A percentile compares a stretch with the other conserved stretches of the same genome.
phyloP scores from a whole-genome alignment of 2,888 invertebrate genomes.

The Abscondita cerata region DNA sequence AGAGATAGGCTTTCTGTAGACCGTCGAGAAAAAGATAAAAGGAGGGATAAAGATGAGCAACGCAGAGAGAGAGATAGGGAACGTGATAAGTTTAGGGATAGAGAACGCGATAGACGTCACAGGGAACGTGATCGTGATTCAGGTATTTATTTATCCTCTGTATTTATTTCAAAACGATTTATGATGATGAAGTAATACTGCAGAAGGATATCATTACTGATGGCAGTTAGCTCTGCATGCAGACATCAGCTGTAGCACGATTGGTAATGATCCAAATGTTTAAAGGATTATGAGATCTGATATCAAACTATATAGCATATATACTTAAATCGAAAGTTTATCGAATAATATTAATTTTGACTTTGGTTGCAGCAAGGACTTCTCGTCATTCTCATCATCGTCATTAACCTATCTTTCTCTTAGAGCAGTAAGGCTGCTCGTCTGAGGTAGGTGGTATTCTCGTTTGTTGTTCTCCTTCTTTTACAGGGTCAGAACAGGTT shows the following conservation, averaged over 20 bases:
- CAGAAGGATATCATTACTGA: no score
- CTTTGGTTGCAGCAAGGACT: conserved; percentile 30
- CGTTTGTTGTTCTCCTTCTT: conserved; percentile 41
- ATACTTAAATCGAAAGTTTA: no score
- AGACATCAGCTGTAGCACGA: no score
- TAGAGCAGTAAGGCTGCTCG: conserved; percentile 57
- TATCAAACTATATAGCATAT: no score
- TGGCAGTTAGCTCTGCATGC: no score
- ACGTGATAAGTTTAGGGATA: conserved; percentile 38
- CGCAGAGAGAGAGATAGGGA: conserved; percentile 49
- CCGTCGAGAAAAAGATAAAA: conserved; percentile 33
- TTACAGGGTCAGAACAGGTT: conserved; percentile 47
- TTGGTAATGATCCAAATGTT: no score
- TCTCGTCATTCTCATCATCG: conserved; percentile 50
- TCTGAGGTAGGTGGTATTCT: conserved; percentile 55
- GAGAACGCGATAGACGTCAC: conserved; percentile 47
- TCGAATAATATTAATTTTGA: no score
- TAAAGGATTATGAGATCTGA: no score
- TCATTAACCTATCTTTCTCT: conserved; percentile 43
- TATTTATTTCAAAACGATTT: no score
- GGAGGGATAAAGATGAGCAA: conserved; percentile 40
- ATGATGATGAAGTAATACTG: no score
- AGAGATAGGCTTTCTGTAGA: conserved; percentile 30
- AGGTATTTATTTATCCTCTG: no score
- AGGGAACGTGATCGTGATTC: conserved; percentile 51